Base-by-base conservation (phyloP, 2,797 vertebrate genomes). In the Sebastes matsubarae region DNA sequence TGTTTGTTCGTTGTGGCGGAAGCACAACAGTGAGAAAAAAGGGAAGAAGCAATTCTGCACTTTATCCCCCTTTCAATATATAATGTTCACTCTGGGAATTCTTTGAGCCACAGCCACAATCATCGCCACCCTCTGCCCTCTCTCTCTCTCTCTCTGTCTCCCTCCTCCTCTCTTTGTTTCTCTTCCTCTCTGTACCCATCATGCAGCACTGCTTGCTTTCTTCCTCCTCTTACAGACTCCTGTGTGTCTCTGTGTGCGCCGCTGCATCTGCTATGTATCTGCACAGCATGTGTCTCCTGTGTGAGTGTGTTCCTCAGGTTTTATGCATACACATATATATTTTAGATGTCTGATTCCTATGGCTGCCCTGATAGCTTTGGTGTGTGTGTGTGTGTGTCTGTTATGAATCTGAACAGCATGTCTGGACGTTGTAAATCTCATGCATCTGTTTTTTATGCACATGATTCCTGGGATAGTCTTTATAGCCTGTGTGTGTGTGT, bases 11-110 rank as follows among this genome's bases (percentile, higher is more conserved):
- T 54, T 89, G 36, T 85, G 73, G 85, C 50, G 77, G 81, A 94
- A 93, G 91, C 81, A 82, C 77, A 89, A 87, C 84, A 75, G 50
- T 32, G 68, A 57, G 42, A 27, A 32, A 72, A 42, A 42, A 68
- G 54, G 74, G 67, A 85, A 85, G 78, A 84, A 46, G 79, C 83
- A 78, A 87, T 90, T 89, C 87, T 91, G 91, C 86, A 90, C 87
- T 93, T 91, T 86, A 92, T 91, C 87, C 85, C 79, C 79, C 72
- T 90, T 92, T 94, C 88, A 90, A 90, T 90, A 88, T 88, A 82
- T 91, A 92, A 88, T 89, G 90, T 80, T 90, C 86, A 90, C 82
- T 88, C 67, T 0, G 87, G 90, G 91, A 94, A 92, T 93, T 90
- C 91, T 93, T 86, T 91, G 75, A 93, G 89, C 88, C 83, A 74